Evolutionary conservation across 92 coral and sea anemone species (phyloP).

Genomic region (Ricordea florida): DNA sequence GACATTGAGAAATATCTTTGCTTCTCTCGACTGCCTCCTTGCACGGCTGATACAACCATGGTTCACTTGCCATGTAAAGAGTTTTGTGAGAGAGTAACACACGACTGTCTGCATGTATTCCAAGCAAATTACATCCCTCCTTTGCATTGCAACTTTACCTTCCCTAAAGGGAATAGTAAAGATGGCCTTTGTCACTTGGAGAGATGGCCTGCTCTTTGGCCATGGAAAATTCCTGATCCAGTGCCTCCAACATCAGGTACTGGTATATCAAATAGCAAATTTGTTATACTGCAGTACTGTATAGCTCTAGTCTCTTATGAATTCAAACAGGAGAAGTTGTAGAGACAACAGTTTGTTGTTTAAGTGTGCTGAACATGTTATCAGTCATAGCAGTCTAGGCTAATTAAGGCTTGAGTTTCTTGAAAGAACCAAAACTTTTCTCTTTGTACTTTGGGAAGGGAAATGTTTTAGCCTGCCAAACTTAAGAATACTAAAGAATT

Average conservation of each 20-base stretch:
- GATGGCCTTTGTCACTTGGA: conserved; percentile 49
- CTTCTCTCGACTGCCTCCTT: conserved; percentile 59
- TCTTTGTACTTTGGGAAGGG: too few species aligned
- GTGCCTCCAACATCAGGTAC: conserved; percentile 23
- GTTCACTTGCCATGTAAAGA: conserved; percentile 64
- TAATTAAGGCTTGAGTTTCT: too few species aligned
- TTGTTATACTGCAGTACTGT: too few species aligned
- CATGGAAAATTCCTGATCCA: conserved; percentile 34
- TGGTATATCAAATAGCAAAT: background rate
- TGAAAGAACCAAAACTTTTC: too few species aligned
- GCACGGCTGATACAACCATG: conserved; percentile 22
- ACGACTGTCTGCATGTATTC: conserved; percentile 46
- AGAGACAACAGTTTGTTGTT: too few species aligned
- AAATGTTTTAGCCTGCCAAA: too few species aligned
- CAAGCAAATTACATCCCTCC: background rate
- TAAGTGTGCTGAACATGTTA: too few species aligned
- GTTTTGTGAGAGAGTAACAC: conserved; percentile 46
- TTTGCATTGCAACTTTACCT: conserved; percentile 39
- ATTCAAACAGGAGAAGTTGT: too few species aligned
- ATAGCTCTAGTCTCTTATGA: too few species aligned
- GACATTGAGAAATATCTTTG: conserved; percentile 59
- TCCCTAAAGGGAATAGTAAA: conserved; percentile 33
- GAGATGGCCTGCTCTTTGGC: conserved; percentile 64
- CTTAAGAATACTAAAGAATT: too few species aligned
- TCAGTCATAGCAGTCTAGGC: too few species aligned